phyloP scores from a whole-genome alignment of 2,113 vertebrate species.

The rat (Rattus norvegicus) region GRCr8 NC_086023.1:159162001-159162500 shows the following conservation, averaged over 20 bases:
- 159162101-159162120: neutral
- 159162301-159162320: neutral
- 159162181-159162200: neutral
- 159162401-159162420: neutral
- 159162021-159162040: neutral
- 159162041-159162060: neutral
- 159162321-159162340: neutral
- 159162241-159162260: neutral
- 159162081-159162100: neutral
- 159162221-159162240: neutral
- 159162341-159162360: neutral
- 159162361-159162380: too few relatives aligned
- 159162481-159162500: neutral
- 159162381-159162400: neutral
- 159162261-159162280: neutral
- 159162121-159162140: neutral
- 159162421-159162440: neutral
- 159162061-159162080: neutral
- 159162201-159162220: neutral
- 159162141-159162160: neutral
- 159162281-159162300: too few relatives aligned
- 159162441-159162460: neutral
- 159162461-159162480: neutral
- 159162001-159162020: neutral
- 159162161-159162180: neutral